These are phyloP conservation scores for Geotrypetes seraphini DNA, from an alignment of 2,797 vertebrate species.

Conservation along the genomic window DNA sequence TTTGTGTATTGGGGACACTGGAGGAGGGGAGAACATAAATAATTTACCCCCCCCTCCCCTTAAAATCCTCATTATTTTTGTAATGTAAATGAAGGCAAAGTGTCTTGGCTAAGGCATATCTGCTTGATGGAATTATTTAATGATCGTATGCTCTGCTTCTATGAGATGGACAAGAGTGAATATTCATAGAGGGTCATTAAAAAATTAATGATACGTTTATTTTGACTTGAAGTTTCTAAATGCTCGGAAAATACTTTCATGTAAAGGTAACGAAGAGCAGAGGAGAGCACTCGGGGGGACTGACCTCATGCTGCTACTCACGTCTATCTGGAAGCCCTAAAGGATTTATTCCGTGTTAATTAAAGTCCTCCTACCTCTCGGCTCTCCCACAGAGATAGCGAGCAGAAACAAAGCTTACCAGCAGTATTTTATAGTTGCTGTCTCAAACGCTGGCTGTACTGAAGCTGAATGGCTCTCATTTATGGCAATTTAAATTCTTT, in stretches of 20 bases:
- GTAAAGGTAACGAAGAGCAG: conserved; percentile 23
- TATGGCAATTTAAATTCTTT: no score
- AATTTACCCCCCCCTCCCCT: no score
- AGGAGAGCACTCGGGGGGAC: conserved; percentile 8
- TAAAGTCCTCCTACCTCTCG: no score
- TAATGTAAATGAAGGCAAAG: conserved; percentile 48
- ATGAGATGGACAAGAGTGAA: conserved; percentile 39
- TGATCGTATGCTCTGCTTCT: conserved; percentile 30
- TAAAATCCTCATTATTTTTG: conserved; percentile 36
- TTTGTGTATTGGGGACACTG: no score
- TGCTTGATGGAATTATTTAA: conserved; percentile 50
- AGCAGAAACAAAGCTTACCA: no score
- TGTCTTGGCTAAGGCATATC: conserved; percentile 42
- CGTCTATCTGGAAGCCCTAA: not conserved
- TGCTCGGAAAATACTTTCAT: conserved; percentile 39
- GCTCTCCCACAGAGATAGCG: no score
- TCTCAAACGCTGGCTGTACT: no score
- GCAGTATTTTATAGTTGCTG: no score
- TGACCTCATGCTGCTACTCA: not conserved
- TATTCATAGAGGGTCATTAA: conserved; percentile 54
- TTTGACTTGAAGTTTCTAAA: conserved; percentile 41
- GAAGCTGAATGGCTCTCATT: no score
- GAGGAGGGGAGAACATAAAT: conserved; percentile 52
- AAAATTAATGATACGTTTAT: conserved; percentile 46
- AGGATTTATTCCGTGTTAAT: not conserved